These are phyloP conservation scores for Xestia ashworthii DNA, from an alignment of 2,888 invertebrate species.

Conservation along the genomic window DNA sequence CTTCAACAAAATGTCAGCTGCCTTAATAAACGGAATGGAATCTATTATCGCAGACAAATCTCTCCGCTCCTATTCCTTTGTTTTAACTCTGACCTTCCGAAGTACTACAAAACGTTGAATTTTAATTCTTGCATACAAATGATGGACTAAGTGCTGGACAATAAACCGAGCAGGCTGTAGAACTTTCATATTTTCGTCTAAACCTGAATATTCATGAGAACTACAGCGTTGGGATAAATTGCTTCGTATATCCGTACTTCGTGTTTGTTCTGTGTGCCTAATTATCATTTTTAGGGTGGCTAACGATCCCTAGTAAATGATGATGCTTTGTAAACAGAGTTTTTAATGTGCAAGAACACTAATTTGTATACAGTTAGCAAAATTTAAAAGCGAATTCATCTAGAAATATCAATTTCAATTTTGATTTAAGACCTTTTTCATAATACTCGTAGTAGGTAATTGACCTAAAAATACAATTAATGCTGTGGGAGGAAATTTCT, in stretches of 20 bases:
- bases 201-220: constrained; percentile 54
- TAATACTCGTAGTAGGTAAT: no score
- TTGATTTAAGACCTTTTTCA: no score
- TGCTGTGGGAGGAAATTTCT: no score
- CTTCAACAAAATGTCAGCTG: constrained; percentile 13
- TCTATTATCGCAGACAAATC: constrained; percentile 17
- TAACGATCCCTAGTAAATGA: constrained; percentile 32
- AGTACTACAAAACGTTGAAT: constrained; percentile 49
- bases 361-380: neutral
- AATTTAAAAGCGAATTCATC: neutral
- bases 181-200: constrained; percentile 41
- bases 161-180: constrained; percentile 28
- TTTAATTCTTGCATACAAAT: constrained; percentile 58
- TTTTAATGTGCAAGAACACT: neutral
- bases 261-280: constrained; percentile 16
- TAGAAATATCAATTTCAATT: neutral
- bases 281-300: constrained; percentile 17
- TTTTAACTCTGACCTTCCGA: constrained; percentile 37
- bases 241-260: constrained; percentile 17
- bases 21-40: constrained; percentile 12
- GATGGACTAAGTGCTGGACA: constrained; percentile 47
- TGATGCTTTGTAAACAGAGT: neutral
- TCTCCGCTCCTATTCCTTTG: constrained; percentile 38
- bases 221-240: constrained; percentile 21
- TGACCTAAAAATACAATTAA: no score